phyloP scores from a whole-genome alignment of 2,113 vertebrate genomes.

The Conger conger region DNA sequence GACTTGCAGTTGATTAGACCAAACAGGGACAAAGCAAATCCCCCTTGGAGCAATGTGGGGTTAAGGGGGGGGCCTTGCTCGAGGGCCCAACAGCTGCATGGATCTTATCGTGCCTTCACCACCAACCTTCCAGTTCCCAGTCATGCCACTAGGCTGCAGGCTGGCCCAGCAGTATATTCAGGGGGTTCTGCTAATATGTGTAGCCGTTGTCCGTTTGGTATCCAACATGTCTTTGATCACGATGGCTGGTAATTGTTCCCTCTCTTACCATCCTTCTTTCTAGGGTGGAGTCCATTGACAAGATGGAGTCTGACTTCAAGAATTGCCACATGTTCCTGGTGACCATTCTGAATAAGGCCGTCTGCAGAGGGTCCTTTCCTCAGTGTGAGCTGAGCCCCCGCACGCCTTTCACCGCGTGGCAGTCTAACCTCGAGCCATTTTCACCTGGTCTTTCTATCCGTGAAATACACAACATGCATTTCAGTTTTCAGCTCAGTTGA shows the following conservation, averaged over 20 bases:
- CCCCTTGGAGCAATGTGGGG: no score
- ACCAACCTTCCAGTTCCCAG: no score
- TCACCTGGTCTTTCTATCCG: not conserved
- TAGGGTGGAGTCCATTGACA: constrained; percentile 95
- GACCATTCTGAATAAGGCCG: constrained; percentile 94
- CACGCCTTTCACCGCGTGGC: not conserved
- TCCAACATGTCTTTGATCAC: not conserved
- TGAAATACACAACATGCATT: not conserved
- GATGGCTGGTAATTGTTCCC: not conserved
- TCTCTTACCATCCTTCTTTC: constrained; percentile 48
- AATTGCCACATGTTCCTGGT: constrained; percentile 99
- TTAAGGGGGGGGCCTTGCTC: no score
- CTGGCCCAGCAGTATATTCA: not conserved
- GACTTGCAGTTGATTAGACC: no score
- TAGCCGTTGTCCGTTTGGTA: not conserved
- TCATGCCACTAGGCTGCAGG: not conserved
- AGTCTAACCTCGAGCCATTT: not conserved
- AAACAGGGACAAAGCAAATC: no score
- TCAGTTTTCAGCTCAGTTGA: no score
- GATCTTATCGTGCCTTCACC: no score
- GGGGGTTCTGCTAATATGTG: not conserved
- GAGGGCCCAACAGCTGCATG: no score
- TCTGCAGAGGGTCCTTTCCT: constrained; percentile 94
- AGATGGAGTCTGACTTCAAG: constrained; percentile 98
- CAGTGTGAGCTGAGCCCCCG: constrained; percentile 79